phyloP scores from a whole-genome alignment of 2,888 invertebrate species.

The Cryptocheilus praepositus region DNA sequence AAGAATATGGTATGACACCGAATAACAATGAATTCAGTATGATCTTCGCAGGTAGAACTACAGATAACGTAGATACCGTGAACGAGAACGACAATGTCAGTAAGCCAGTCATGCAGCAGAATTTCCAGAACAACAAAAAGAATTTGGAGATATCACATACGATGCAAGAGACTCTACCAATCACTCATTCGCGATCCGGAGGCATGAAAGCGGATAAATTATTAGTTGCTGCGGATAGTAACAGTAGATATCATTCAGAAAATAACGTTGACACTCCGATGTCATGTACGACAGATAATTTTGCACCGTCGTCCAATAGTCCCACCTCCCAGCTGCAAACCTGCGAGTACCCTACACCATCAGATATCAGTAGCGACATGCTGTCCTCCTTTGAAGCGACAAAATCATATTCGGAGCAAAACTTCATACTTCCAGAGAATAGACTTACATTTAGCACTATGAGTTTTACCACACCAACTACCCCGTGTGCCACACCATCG shows the following conservation, averaged over 20 bases:
- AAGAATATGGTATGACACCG: slow-evolving; percentile 77
- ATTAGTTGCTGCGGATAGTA: neutral
- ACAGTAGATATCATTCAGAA: neutral
- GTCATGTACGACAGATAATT: slow-evolving; percentile 72
- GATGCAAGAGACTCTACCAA: neutral
- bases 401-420: slow-evolving; percentile 8
- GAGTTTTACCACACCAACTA: slow-evolving; percentile 32
- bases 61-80: neutral
- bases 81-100: slow-evolving; percentile 72
- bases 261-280: slow-evolving; percentile 62
- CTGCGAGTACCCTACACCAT: slow-evolving; percentile 57
- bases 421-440: slow-evolving; percentile 51
- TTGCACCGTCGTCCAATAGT: slow-evolving; percentile 61
- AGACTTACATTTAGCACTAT: neutral
- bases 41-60: neutral
- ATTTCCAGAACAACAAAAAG: slow-evolving; percentile 3
- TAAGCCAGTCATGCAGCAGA: slow-evolving; percentile 60
- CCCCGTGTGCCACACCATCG: slow-evolving; percentile 43
- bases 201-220: neutral
- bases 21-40: slow-evolving; percentile 61
- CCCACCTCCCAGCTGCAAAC: slow-evolving; percentile 56
- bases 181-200: neutral
- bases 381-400: slow-evolving; percentile 14
- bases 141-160: neutral
- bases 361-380: slow-evolving; percentile 52